Evolutionary conservation across 2,113 vertebrate genomes (phyloP), one percentile per base, ranked within the genome.

Genomic region (Sciurus niger): DNA sequence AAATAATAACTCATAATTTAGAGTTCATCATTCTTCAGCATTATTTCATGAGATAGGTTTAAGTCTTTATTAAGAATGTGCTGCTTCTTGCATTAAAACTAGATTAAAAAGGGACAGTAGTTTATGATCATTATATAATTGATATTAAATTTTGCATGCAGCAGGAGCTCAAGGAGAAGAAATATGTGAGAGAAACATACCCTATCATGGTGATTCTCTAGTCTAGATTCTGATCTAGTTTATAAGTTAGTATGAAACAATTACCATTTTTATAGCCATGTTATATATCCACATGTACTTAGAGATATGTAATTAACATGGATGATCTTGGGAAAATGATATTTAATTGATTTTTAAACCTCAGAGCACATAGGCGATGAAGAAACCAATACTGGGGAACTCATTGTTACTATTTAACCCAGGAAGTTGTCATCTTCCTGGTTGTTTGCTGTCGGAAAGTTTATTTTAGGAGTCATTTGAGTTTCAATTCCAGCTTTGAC

Each of bases 1-100:
- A 98, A 98, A 98, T 97, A 98, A 98, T 98, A 90, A 93, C 80
- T 97, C 34, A 48, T 97, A 98, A 98, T 98, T 98, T 98, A 98
- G 95, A 97, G 94, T 97, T 97, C 94, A 97, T 98, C 91, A 93
- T 96, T 95, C 65, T 94, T 78, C 84, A 98, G 79, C 0, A 2
- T 98, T 98, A 98, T 98, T 98, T 98, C 92, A 94, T 98, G 94
- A 96, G 88, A 93, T 97, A 97, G 40, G 95, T 96, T 98, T 98
- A 98, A 88, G 53, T 96, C 95, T 95, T 98, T 98, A 96, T 92
- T 97, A 97, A 98, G 85, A 96, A 96, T 97, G 83, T 98, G 84
- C 82, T 98, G 34, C 94, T 98, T 98, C 96, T 97, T 98, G 94
- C 87, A 90, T 97, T 98, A 96, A 98, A 98, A 96, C 91, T 91